phyloP scores from a whole-genome alignment of 2,888 invertebrate species.

The Hydriomena furcata region DNA sequence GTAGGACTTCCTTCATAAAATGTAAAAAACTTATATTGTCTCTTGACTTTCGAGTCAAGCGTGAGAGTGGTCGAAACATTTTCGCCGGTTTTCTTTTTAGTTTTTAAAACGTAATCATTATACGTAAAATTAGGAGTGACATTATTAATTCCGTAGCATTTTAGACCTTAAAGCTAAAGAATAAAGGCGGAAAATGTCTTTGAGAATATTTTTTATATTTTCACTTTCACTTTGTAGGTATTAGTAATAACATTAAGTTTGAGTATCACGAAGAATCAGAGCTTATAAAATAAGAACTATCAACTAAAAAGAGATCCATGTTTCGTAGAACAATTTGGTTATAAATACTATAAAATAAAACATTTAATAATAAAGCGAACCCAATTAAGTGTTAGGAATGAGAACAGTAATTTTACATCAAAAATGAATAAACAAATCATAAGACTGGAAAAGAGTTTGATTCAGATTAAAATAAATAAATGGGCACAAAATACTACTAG shows the following conservation, averaged over 20 bases:
- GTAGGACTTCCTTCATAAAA: no score
- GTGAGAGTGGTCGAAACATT: no score
- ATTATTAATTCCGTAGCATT: no score
- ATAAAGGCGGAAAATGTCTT: conserved; percentile 13
- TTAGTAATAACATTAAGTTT: conserved; percentile 31
- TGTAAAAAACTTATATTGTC: no score
- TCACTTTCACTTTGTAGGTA: conserved; percentile 26
- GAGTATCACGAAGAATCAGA: conserved; percentile 36
- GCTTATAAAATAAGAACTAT: conserved; percentile 33
- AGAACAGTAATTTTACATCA: conserved; percentile 15
- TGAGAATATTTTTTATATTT: conserved; percentile 29
- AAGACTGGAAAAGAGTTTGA: not conserved
- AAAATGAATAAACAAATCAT: not conserved
- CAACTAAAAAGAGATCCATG: conserved; percentile 35
- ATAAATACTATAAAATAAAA: conserved; percentile 19
- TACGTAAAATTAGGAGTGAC: no score
- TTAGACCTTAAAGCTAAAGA: no score
- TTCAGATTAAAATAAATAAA: not conserved
- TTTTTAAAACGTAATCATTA: no score
- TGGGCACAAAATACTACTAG: not conserved
- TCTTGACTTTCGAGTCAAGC: no score
- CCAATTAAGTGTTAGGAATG: conserved; percentile 23
- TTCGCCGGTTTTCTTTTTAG: no score
- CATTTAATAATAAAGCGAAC: conserved; percentile 8
- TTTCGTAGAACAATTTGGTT: conserved; percentile 31